These are phyloP conservation scores for Tenebrosternarchus preto DNA, from an alignment of 2,113 vertebrate species.

Conservation along the genomic window DNA sequence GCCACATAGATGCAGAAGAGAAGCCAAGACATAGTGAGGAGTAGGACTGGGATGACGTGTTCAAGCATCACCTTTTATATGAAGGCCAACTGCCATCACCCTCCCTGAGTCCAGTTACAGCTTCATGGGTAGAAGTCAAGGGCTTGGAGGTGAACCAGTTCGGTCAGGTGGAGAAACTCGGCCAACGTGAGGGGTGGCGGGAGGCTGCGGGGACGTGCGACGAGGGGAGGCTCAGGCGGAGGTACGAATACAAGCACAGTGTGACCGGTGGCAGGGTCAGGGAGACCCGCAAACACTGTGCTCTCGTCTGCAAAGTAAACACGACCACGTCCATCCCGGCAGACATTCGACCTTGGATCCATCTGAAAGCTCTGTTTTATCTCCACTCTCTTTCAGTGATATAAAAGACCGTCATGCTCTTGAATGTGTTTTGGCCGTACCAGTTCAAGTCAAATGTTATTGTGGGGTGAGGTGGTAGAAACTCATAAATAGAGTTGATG, in stretches of 20 bases:
- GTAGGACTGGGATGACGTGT: conserved; percentile 40
- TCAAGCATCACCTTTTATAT: conserved; percentile 60
- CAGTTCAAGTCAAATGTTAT: not conserved
- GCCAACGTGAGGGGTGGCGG: not conserved
- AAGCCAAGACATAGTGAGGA: conserved; percentile 63
- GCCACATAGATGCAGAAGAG: conserved; percentile 70
- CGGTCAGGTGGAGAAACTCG: not conserved
- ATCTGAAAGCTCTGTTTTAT: not conserved
- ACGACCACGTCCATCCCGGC: not conserved
- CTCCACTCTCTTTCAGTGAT: not conserved
- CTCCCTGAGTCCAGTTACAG: not conserved
- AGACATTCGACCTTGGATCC: conserved; percentile 3
- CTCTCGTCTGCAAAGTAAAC: conserved; percentile 36
- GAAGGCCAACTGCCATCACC: conserved; percentile 28
- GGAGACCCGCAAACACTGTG: conserved; percentile 53
- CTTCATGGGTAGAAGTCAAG: too few relatives aligned
- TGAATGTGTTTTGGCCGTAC: not conserved
- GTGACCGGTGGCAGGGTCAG: conserved; percentile 66
- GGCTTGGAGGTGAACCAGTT: too few relatives aligned
- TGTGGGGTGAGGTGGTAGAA: too few relatives aligned
- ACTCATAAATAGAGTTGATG: too few relatives aligned
- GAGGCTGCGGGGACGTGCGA: not conserved
- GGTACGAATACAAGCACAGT: conserved; percentile 8
- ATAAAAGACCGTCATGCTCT: not conserved
- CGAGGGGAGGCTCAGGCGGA: not conserved